Base-by-base conservation (phyloP, 1,140 invertebrate species). In the Hyles vespertilio region DNA sequence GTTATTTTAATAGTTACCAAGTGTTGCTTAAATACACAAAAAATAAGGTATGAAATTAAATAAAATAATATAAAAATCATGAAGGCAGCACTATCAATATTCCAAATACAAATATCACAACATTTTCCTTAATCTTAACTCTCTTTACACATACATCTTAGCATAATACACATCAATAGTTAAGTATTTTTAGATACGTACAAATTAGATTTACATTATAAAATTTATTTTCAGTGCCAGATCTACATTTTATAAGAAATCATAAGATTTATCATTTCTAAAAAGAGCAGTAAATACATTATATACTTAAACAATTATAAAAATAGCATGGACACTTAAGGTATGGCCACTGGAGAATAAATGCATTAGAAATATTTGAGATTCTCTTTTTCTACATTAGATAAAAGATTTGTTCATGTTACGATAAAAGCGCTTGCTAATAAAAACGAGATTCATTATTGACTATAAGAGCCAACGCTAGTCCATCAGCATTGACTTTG, bases 71-170 rank as follows among this genome's bases (percentile, higher is more conserved):
- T 54, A 55, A 57, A 65, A 56, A 59, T 62, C 63, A 65, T 60
- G 32, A 60, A 66, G 63, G 47, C 67, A 63, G 69, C 74, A 77
- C 70, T 82, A 82, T 77, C 64, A 85, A 81, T 88, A 88, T 88
- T 86, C 85, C 85, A 88, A 80, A 84, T 88, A 86, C 85, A 88
- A 88, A 85, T 88, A 88, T 88, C 83, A 88, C 83, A 86, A 87
- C 80, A 88, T 85, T 86, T 81, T 75, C 70, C 80, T 84, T 75
- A 79, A 63, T 71, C 70, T 76, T 86, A 84, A 70, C 71, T 74
- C 65, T 83, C 78, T 84, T 88, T 88, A 85, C 78, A 88, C 65
- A 79, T 81, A 80, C 65, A 79, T 76, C 80, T 80, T 83, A 79
- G 44, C 71, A 65, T 76, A 84, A 71, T 82, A 81, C 73, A 86